Conservation (phyloP, 2,797 vertebrate species). For the Girardinus metallicus region DNA sequence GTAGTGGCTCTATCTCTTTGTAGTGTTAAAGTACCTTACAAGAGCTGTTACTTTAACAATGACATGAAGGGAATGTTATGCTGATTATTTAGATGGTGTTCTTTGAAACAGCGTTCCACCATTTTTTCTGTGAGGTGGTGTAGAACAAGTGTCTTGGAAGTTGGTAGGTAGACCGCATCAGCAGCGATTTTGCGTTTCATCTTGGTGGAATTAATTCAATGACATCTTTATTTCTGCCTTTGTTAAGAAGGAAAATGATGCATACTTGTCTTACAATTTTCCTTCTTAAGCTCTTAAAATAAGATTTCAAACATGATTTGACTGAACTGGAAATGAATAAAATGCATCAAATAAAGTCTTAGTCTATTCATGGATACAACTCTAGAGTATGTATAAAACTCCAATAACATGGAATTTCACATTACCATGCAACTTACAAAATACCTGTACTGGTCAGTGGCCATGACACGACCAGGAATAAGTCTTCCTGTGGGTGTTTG, state of each 20-base stretch:
- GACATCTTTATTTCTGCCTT: neutral
- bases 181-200: neutral
- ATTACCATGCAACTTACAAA: no score
- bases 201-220: neutral
- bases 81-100: slow-evolving; percentile 21
- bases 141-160: neutral
- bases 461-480: no score
- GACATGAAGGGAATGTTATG: slow-evolving; percentile 32
- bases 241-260: neutral
- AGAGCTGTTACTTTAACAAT: slow-evolving; percentile 47
- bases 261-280: neutral
- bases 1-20: slow-evolving; percentile 43
- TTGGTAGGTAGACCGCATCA: neutral
- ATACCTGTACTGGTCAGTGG: no score
- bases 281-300: neutral
- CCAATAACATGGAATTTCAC: no score
- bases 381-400: no score
- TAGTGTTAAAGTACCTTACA: slow-evolving; percentile 41
- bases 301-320: no score
- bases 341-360: no score
- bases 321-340: no score
- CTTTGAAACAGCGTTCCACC: neutral
- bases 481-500: no score
- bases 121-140: neutral
- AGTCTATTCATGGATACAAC: no score